Conservation (phyloP, 1,140 invertebrate species). For the Anagrus nilaparvatae region DNA sequence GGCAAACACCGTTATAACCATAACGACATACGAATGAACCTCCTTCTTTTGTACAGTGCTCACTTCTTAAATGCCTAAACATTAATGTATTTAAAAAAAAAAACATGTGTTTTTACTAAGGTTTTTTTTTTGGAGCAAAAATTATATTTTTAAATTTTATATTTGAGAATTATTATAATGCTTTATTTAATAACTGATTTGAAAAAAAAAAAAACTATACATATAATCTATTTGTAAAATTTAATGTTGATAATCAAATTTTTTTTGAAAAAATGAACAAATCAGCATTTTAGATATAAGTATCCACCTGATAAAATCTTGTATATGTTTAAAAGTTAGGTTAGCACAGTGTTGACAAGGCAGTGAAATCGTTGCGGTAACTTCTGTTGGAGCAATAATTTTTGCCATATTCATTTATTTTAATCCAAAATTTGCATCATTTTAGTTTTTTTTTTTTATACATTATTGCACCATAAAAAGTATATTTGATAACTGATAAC, state of each 20-base stretch:
- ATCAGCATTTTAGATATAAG: neutral
- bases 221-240: neutral
- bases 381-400: conserved; percentile 28
- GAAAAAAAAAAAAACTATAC: conserved; percentile 1
- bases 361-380: conserved; percentile 23
- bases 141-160: conserved; percentile 5
- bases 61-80: conserved; percentile 65
- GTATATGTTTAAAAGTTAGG: conserved; percentile 37
- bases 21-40: conserved; percentile 83
- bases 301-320: conserved; percentile 38
- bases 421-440: too few species aligned
- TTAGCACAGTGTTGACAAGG: conserved; percentile 38
- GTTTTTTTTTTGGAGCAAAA: conserved; percentile 2
- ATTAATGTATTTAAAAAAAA: conserved; percentile 7
- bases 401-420: conserved; percentile 40
- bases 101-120: neutral
- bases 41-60: conserved; percentile 78
- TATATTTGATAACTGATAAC: too few species aligned
- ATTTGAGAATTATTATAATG: conserved; percentile 2
- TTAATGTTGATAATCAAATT: neutral
- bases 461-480: too few species aligned
- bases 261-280: conserved; percentile 1
- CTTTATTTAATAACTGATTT: conserved; percentile 3
- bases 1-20: conserved; percentile 79
- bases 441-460: too few species aligned